Base-by-base conservation (phyloP, 2,888 invertebrate genomes). In the Fissipunctia ypsillon region DNA sequence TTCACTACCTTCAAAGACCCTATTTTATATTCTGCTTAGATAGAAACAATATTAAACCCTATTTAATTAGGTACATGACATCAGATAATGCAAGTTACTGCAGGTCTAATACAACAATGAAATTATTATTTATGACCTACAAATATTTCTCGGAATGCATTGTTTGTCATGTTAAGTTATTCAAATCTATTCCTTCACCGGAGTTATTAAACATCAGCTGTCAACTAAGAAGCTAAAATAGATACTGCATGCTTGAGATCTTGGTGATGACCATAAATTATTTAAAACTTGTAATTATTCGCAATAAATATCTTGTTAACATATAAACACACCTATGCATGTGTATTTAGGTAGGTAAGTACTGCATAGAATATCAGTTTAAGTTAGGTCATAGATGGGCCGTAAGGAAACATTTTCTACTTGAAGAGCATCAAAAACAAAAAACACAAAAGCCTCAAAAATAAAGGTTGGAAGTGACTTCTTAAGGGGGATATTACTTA, bases 121-220 rank as follows among this genome's bases (percentile, higher is more conserved):
- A 74, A 81, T 74, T 70, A 83, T 81, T 83, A 83, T 79, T 74
- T 50, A 71, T 75, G 71, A 83, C 80, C 81, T 83, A 81, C 81
- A 83, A 83, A 83, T 75, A 79, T 69, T 81, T 83, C 83, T 81
- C n/a, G 41, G 81, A 83, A 83, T 61, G 57, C 52, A 48, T 66
- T 66, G 71, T 77, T 77, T 73, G 66, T 63, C 57, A 71, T 81
- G 75, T 66, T 75, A 75, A 81, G 57, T 71, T 75, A 81, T 81
- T 81, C 65, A 63, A 81, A 81, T 81, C 61, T 59, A 83, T 83
- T 83, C 83, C 70, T 70, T 83, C 61, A 75, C n/a, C n/a, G 35
- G 67, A 79, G 78, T 73, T 73, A 82, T 78, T 71, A 71, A 74
- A 66, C 74, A 81, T 75, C 83, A 83, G 67, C 68, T 81, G 83